Base-by-base conservation (phyloP, 2,888 invertebrate species). In the Troglohyphantes excavatus region DNA sequence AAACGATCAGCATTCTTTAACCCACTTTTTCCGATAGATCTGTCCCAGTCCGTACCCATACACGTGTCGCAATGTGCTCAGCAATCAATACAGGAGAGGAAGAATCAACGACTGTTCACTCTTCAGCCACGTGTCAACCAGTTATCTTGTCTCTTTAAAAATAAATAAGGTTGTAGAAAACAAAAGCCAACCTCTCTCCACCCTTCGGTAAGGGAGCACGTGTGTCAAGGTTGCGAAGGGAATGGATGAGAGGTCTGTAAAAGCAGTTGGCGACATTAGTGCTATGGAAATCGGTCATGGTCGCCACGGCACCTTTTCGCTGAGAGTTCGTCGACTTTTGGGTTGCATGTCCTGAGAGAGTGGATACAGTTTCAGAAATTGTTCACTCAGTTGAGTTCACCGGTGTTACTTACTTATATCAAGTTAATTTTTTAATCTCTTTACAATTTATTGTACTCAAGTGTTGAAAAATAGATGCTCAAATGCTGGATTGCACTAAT, bases 281-380 rank as follows among this genome's bases (percentile, higher is more conserved):
- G n/a, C 46, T 39, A 7, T 26, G 27, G 23, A 72, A 72, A 46
- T 72, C 46, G 72, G 72, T 46, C 72, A 72, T 39, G 46, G 46
- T 3, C 72, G 72, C 46, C 46, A 72, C 21, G 23, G 13, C 21
- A 11, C 27, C 19, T n/a, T 13, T 7, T 39, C 68, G 27, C 29
- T 11, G 23, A n/a, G 72, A 72, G 72, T 72, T 72, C 26, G 72
- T 46, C 46, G 72, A 68, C 17, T 27, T 63, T 63, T 63, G 23
- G 19, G 23, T 63, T 21, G 21, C 63, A 21, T 17, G 17, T n/a
- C 59, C 17, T 5, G n/a, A 19, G 17, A 23, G 23, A 63, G 26
- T 26, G 23, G 63, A 63, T 26, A 63, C 23, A 63, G 21, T 63
- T 63, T 63, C 23, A n/a, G n/a, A n/a, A n/a, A n/a, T n/a, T n/a